phyloP scores from a whole-genome alignment of 2,113 vertebrate species.

The Neolamprologus cancellatus region DNA sequence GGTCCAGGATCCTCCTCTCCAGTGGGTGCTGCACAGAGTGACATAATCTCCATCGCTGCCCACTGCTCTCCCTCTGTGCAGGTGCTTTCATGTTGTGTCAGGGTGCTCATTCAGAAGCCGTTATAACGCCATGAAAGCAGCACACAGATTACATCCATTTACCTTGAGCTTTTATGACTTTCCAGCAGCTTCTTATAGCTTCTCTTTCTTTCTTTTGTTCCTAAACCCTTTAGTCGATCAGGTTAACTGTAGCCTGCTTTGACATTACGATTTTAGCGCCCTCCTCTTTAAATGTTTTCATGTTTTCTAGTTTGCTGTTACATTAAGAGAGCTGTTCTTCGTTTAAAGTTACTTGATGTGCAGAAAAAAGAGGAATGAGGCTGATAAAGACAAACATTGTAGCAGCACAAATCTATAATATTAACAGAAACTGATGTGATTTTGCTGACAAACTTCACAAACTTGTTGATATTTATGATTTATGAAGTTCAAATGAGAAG shows the following conservation, averaged over 20 bases:
- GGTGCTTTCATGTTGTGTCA: neutral
- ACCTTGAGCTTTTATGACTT: neutral
- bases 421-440: neutral
- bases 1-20: conserved; percentile 40
- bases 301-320: neutral
- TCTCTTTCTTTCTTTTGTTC: neutral
- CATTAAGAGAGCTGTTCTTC: neutral
- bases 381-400: neutral
- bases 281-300: neutral
- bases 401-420: neutral
- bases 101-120: neutral
- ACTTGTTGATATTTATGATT: neutral
- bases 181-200: neutral
- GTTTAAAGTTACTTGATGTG: neutral
- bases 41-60: conserved; percentile 49
- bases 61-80: conserved; percentile 25
- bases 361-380: neutral
- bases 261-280: neutral
- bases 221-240: neutral
- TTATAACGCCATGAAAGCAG: neutral
- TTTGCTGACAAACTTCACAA: neutral
- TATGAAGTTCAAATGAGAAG: neutral
- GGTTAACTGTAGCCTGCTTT: neutral
- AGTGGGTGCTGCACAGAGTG: conserved; percentile 41
- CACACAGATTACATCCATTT: neutral